Evolutionary conservation across 2,113 vertebrate genomes (phyloP).

Genomic region (Aviceda subcristata): DNA sequence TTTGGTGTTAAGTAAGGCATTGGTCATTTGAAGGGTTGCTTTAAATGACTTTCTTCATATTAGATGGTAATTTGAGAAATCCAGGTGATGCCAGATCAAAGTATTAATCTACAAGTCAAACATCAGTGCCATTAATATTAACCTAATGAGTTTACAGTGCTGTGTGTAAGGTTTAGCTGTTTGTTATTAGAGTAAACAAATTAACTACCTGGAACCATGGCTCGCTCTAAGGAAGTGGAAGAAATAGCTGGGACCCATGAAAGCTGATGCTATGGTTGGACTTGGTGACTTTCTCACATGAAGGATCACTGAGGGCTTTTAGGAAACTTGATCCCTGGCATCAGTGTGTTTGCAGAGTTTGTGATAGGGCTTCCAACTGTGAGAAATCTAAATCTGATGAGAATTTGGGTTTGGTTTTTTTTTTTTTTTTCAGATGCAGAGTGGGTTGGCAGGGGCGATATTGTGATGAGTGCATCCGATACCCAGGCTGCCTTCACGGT

Average conservation of each 20-base stretch:
- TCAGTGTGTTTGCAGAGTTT: neutral
- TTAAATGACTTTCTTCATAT: slow-evolving; percentile 5
- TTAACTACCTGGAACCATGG: neutral
- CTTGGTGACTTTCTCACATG: slow-evolving; percentile 17
- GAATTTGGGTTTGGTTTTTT: neutral
- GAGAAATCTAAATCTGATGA: slow-evolving; percentile 30
- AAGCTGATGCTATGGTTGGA: neutral
- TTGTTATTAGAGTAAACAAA: slow-evolving; percentile 31
- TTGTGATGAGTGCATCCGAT: slow-evolving; percentile 93
- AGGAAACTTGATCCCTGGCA: slow-evolving; percentile 15
- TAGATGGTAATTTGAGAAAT: neutral
- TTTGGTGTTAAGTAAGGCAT: neutral
- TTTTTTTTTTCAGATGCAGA: slow-evolving; percentile 82
- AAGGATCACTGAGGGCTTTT: slow-evolving; percentile 29
- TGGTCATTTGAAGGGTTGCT: neutral
- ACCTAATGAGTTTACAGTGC: neutral
- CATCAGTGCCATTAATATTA: slow-evolving; percentile 1
- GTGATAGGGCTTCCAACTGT: neutral
- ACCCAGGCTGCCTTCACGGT: slow-evolving; percentile 96
- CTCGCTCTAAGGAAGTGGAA: neutral
- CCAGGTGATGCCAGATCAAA: neutral
- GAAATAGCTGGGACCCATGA: neutral
- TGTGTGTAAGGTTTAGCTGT: neutral
- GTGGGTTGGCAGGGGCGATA: slow-evolving; percentile 97
- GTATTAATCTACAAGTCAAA: neutral